Percentiles rank a stretch among this genome's conserved stretches.
Evolutionary conservation across 2,797 vertebrate genomes (phyloP).

Genomic region (Crypturellus tataupa): DNA sequence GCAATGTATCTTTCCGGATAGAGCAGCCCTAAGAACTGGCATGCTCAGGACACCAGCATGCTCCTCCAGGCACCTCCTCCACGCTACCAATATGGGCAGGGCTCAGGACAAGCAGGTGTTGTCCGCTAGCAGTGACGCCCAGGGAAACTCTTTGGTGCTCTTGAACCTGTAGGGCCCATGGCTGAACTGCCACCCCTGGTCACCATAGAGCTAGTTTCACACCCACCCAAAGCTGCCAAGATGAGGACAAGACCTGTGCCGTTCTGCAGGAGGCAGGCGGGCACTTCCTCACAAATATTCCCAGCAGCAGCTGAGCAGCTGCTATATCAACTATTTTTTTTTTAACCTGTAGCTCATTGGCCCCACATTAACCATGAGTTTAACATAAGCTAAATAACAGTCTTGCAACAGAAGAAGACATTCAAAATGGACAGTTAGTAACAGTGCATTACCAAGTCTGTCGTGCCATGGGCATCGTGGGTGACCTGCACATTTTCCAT

Average conservation of each 20-base stretch:
- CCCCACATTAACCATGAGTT: no score
- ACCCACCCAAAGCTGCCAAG: no score
- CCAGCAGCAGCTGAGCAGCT: no score
- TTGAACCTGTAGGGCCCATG: not conserved
- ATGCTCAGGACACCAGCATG: accelerated
- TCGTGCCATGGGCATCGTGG: accelerated
- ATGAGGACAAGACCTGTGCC: not conserved
- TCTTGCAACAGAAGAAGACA: not conserved
- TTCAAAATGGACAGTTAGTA: not conserved
- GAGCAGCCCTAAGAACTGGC: not conserved
- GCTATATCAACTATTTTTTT: no score
- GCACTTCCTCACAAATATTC: not conserved
- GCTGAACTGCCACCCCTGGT: not conserved
- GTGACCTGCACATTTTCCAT: accelerated
- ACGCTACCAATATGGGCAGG: not conserved
- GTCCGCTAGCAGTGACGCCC: not conserved
- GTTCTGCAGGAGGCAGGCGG: not conserved
- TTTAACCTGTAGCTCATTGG: no score
- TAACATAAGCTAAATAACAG: no score
- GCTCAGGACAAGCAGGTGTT: accelerated
- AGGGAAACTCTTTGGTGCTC: not conserved
- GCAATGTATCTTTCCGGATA: no score
- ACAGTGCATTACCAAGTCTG: not conserved
- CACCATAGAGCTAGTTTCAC: not conserved
- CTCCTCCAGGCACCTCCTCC: not conserved